Base-by-base conservation (phyloP, 2,888 invertebrate genomes). In the Anagyrus pseudococci region DNA sequence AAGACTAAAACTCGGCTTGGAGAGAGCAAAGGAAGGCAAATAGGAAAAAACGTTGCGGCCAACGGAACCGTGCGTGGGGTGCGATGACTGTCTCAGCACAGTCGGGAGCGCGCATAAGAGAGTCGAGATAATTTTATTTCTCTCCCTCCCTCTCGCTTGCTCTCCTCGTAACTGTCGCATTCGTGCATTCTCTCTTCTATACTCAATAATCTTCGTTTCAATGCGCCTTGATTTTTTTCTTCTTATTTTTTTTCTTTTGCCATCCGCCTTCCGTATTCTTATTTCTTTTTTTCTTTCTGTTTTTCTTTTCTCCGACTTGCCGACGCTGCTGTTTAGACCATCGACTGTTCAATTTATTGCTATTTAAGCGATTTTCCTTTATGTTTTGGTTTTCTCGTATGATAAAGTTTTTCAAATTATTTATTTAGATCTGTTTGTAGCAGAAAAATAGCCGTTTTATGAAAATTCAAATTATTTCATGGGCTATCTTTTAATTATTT, bases 61-160 rank as follows among this genome's bases (percentile, higher is more conserved):
- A 20, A 55, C 64, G 68, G 64, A 68, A 58, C 62, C 53, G 69
- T 64, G 73, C 72, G 74, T 73, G 73, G 73, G 73, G 70, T 70
- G 69, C 64, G 63, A 61, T 58, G 55, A 56, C 46, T 62, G 48
- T 40, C 62, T 58, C 56, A 56, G 55, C 55, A 41, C 37, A n/a
- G 15, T 6, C 37, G 37, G 23, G 40, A 6, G 20, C 54, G 46
- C 26, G 26, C 26, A 41, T 53, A 44, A 62, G 48, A 44, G 41
- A 43, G 41, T 43, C 22, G 20, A 43, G 58, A 53, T 56, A 59
- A 64, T 43, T 47, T 40, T 20, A 6, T 19, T 40, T 22, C 52
- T 40, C 19, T 46, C 33, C 19, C 23, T 43, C 23, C 47, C 19
- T 52, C 48, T 58, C 48, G 44, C 20, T 44, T 19, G n/a, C 25